Base-by-base conservation (phyloP, 2,888 invertebrate genomes). In the Emmelina monodactyla region DNA sequence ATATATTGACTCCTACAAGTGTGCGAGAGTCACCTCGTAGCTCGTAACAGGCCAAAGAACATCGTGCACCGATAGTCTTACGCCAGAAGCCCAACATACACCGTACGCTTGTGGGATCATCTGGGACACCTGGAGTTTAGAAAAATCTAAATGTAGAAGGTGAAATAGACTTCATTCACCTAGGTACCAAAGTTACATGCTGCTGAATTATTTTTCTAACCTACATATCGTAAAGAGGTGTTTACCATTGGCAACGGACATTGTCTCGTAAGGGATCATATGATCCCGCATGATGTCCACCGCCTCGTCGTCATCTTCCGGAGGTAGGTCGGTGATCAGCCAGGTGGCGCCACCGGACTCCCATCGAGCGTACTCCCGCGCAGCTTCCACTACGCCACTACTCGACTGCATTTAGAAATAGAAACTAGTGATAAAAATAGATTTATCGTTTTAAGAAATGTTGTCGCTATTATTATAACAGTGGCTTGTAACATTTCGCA, bases 281-380 rank as follows among this genome's bases (percentile, higher is more conserved):
- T 35, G 13, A 16, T 31, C 14, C 19, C 13, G 7, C 2, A 31
- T n/a, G 7, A 35, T 14, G 7, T 22, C 13, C n/a, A 35, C n/a
- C 2, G 30, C 35, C 5, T n/a, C 30, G 4, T 31, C 35, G 9
- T 31, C 35, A 15, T 35, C 35, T 31, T 35, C 35, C 4, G 35
- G 35, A n/a, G 35, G 30, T 5, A 35, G 31, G 14, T 35, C 35
- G n/a, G 16, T 13, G 14, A 35, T 19, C 22, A 35, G 30, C n/a
- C 9, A 35, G 11, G 19, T 14, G 7, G 19, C 31, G 2, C 22
- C 35, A 22, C 22, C 35, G 4, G 35, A 2, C 13, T 30, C 31
- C 30, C 35, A 35, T 22, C 16, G 14, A 13, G 19, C 30, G 22
- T 19, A 35, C 2, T 28, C 15, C 6, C 11, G 31, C 13, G 35